Evolutionary conservation across 2,888 invertebrate species (phyloP).

Genomic region (Synergus laeviventris): DNA sequence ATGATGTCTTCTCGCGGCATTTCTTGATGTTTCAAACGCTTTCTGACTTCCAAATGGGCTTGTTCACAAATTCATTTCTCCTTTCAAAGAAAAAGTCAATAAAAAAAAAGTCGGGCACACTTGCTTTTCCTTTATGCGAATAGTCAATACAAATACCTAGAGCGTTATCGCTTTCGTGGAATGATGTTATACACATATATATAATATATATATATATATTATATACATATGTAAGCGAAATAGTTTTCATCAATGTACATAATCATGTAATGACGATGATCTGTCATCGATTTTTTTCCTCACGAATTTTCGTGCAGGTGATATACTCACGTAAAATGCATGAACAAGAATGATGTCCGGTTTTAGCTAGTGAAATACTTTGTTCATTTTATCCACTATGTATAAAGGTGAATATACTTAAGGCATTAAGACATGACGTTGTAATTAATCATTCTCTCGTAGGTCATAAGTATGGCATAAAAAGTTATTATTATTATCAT

Average conservation of each 20-base stretch:
- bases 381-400: constrained; percentile 18
- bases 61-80: constrained; percentile 5
- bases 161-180: constrained; percentile 2
- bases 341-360: constrained; percentile 7
- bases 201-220: too few relatives aligned
- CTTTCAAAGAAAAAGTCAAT: not conserved
- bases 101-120: constrained; percentile 1
- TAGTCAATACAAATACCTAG: constrained; percentile 8
- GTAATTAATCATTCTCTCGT: constrained; percentile 7
- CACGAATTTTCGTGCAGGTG: not conserved
- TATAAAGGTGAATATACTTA: constrained; percentile 26
- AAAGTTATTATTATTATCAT: constrained; percentile 9
- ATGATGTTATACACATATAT: constrained; percentile 6
- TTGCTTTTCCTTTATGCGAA: not conserved
- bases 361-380: constrained; percentile 20
- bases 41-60: not conserved
- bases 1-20: constrained; percentile 11
- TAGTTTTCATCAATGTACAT: constrained; percentile 22
- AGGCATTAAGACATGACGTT: constrained; percentile 24
- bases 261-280: constrained; percentile 13
- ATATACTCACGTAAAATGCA: not conserved
- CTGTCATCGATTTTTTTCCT: constrained; percentile 8
- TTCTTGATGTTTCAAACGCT: constrained; percentile 8
- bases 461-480: constrained; percentile 25
- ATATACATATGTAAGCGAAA: constrained; percentile 9